These are phyloP conservation scores for Anabas testudineus DNA, from an alignment of 2,797 vertebrate species.

Conservation along the genomic window DNA sequence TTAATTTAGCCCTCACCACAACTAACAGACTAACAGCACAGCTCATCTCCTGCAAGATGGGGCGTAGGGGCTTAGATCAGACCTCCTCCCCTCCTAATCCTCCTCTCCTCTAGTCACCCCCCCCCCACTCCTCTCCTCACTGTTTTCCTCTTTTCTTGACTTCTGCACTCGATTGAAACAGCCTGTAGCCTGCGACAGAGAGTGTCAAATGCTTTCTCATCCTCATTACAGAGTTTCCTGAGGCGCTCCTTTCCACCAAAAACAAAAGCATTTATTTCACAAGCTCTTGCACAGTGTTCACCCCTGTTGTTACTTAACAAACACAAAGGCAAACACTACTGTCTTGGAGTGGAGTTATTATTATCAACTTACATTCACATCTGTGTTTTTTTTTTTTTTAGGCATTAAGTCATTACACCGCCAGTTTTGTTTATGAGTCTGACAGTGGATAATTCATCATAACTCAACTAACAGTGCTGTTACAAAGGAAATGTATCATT, in stretches of 20 bases:
- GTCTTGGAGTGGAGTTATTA: slow-evolving; percentile 36
- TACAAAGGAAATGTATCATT: slow-evolving; percentile 43
- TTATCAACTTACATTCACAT: slow-evolving; percentile 28
- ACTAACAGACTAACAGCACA: slow-evolving; percentile 23
- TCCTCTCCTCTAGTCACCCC: slow-evolving; percentile 20
- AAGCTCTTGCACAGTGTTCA: slow-evolving; percentile 35
- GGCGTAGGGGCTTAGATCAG: slow-evolving; percentile 43
- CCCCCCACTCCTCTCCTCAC: not conserved
- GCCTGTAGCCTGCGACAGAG: slow-evolving; percentile 53
- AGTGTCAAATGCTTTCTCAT: slow-evolving; percentile 63
- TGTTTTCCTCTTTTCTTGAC: slow-evolving; percentile 5
- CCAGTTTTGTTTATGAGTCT: slow-evolving; percentile 22
- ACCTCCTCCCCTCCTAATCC: slow-evolving; percentile 54
- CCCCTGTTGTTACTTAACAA: slow-evolving; percentile 35
- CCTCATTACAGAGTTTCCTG: slow-evolving; percentile 65
- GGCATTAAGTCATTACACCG: not conserved
- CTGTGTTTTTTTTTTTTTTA: not conserved
- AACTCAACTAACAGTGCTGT: slow-evolving; percentile 4
- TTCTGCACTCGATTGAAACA: slow-evolving; percentile 45
- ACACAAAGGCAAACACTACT: slow-evolving; percentile 44
- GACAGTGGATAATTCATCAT: slow-evolving; percentile 8
- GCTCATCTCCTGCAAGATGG: slow-evolving; percentile 68
- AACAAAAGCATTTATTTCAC: slow-evolving; percentile 48
- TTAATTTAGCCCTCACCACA: slow-evolving; percentile 39
- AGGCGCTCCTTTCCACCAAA: slow-evolving; percentile 44